These are phyloP conservation scores for Lasiurus borealis DNA, from an alignment of 2,113 vertebrate genomes.

Conservation along the genomic window DNA sequence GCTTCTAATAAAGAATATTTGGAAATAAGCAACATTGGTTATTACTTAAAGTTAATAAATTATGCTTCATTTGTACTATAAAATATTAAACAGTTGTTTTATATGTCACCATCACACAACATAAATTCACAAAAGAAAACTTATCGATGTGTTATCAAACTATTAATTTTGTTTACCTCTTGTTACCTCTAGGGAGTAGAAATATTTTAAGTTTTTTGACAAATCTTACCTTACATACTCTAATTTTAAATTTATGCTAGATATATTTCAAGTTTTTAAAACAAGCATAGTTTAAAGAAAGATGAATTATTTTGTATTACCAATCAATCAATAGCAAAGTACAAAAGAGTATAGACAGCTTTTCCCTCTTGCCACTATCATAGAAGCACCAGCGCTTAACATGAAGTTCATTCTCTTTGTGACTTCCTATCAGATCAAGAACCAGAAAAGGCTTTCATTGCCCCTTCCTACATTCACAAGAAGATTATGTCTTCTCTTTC, in stretches of 20 bases:
- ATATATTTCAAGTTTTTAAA: conserved; percentile 21
- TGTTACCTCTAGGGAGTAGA: not conserved
- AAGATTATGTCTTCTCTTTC: no score
- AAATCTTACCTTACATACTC: not conserved
- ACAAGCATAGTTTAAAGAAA: not conserved
- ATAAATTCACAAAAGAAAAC: conserved; percentile 28
- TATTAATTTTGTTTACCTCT: not conserved
- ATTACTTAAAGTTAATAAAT: conserved; percentile 15
- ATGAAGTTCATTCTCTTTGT: no score
- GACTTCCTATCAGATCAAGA: no score
- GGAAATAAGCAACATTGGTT: not conserved
- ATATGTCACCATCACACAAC: not conserved
- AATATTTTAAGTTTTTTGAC: not conserved
- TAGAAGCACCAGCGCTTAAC: no score
- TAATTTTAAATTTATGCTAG: conserved; percentile 5
- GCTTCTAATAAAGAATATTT: not conserved
- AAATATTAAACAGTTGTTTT: not conserved
- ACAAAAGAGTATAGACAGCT: not conserved
- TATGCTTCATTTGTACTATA: not conserved
- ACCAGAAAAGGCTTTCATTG: no score
- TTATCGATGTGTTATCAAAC: not conserved
- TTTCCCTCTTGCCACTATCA: no score
- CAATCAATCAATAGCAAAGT: not conserved
- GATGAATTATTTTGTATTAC: not conserved
- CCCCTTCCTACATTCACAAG: no score